phyloP scores from a whole-genome alignment of 2,888 invertebrate species.

The Cantharis rufa region DNA sequence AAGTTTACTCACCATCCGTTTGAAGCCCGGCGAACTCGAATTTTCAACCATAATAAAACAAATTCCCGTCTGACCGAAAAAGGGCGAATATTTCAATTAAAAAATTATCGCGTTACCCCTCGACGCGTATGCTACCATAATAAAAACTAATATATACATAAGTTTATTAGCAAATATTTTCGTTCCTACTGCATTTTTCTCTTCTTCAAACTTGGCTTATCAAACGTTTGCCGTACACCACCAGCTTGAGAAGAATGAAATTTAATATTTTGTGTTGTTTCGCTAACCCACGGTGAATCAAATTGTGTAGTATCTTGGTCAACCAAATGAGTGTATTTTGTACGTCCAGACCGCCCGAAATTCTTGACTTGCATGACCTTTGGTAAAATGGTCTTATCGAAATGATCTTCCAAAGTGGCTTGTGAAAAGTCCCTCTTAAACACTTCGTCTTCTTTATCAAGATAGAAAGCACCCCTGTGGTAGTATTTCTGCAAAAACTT shows the following conservation, averaged over 20 bases:
- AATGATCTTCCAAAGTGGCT: slow-evolving; percentile 97
- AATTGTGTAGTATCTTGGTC: slow-evolving; percentile 99
- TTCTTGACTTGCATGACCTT: slow-evolving; percentile 99
- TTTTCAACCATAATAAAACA: not conserved
- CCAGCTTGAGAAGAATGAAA: slow-evolving; percentile 88
- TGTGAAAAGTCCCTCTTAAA: slow-evolving; percentile 93
- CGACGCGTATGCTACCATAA: not conserved
- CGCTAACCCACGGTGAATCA: slow-evolving; percentile 96
- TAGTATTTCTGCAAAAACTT: slow-evolving; percentile 99
- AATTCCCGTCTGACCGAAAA: not conserved
- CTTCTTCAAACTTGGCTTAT: slow-evolving; percentile 77
- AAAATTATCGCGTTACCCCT: not conserved
- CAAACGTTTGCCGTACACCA: slow-evolving; percentile 91
- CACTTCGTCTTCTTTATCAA: slow-evolving; percentile 91
- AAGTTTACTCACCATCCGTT: not conserved
- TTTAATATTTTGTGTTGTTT: slow-evolving; percentile 85
- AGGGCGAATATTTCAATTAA: not conserved
- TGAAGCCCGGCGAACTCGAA: not conserved
- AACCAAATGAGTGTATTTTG: slow-evolving; percentile 98
- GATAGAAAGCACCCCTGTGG: slow-evolving; percentile 97
- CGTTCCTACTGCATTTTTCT: slow-evolving; percentile 45
- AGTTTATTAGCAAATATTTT: not conserved
- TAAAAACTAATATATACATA: not conserved
- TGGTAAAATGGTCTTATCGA: slow-evolving; percentile 97
- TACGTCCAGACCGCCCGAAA: slow-evolving; percentile 97